Conservation (phyloP, 2,888 invertebrate species). For the Drosophila helvetica region DNA sequence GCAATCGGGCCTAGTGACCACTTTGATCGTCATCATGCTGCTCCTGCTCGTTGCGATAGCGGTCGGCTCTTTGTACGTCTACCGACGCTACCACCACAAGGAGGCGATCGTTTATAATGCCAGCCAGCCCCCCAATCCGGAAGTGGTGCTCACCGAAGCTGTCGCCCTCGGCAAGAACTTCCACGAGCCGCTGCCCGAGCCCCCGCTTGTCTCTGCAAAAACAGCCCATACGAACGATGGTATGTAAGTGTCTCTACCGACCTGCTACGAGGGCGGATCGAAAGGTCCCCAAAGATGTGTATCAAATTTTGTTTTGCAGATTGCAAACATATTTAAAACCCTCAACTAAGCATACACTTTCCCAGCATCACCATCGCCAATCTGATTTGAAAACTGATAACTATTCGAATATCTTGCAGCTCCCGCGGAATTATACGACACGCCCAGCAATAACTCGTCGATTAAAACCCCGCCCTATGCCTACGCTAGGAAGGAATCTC, state of each 20-base stretch:
- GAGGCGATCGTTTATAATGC: slow-evolving; percentile 66
- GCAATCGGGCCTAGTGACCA: slow-evolving; percentile 77
- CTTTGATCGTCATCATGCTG: slow-evolving; percentile 76
- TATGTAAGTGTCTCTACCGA: slow-evolving; percentile 80
- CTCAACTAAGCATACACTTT: not conserved
- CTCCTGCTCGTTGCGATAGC: slow-evolving; percentile 78
- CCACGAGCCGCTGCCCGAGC: slow-evolving; percentile 81
- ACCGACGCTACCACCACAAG: slow-evolving; percentile 77
- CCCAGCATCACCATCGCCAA: no score
- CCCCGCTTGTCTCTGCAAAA: slow-evolving; percentile 77
- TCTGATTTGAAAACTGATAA: not conserved
- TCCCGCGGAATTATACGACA: slow-evolving; percentile 81
- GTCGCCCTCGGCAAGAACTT: slow-evolving; percentile 70
- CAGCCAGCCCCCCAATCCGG: slow-evolving; percentile 51
- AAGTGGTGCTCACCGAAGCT: slow-evolving; percentile 68
- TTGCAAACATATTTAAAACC: not conserved
- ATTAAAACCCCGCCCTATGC: slow-evolving; percentile 78
- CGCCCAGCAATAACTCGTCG: slow-evolving; percentile 82
- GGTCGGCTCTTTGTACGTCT: slow-evolving; percentile 80
- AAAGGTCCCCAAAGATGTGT: no score
- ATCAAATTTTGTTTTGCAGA: no score
- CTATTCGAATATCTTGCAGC: slow-evolving; percentile 30
- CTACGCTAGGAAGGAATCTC: slow-evolving; percentile 82
- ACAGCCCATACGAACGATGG: slow-evolving; percentile 81
- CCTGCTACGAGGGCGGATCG: slow-evolving; percentile 5